Percentiles rank a stretch among this genome's conserved stretches.
phyloP scores from a whole-genome alignment of 2,113 vertebrate genomes.

The Callopanchax toddi region DNA sequence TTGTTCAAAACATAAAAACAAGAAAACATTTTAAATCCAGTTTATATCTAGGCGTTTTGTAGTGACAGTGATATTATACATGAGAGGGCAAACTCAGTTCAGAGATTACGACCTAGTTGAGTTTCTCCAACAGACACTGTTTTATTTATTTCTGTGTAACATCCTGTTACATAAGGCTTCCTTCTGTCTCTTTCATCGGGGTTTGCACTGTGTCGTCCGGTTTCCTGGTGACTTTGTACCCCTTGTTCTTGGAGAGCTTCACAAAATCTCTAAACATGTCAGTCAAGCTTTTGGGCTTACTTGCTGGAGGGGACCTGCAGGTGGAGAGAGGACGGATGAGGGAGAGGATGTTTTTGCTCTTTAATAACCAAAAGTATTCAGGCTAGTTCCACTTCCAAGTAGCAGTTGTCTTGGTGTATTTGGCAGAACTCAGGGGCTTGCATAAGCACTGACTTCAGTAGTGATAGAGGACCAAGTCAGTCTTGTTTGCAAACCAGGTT shows the following conservation, averaged over 20 bases:
- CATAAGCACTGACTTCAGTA: slow-evolving; percentile 53
- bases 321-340: slow-evolving; percentile 39
- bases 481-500: slow-evolving; percentile 23
- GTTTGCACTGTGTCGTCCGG: slow-evolving; percentile 19
- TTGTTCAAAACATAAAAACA: too few relatives aligned
- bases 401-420: slow-evolving; percentile 26
- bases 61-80: too few relatives aligned
- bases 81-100: too few relatives aligned
- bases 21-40: too few relatives aligned
- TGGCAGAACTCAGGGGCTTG: slow-evolving; percentile 49
- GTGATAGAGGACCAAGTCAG: slow-evolving; percentile 20
- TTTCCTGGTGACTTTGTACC: slow-evolving; percentile 59
- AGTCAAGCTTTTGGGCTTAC: slow-evolving; percentile 38
- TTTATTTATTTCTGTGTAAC: slow-evolving; percentile 4
- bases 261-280: slow-evolving; percentile 41
- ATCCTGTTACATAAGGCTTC: slow-evolving; percentile 50
- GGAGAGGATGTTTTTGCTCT: slow-evolving; percentile 54
- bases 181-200: slow-evolving; percentile 7
- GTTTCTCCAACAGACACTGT: too few relatives aligned
- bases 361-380: slow-evolving; percentile 58
- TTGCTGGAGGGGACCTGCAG: slow-evolving; percentile 44
- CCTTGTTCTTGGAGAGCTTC: slow-evolving; percentile 30
- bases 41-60: too few relatives aligned
- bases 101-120: too few relatives aligned
- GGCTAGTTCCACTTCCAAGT: slow-evolving; percentile 33